Conservation (phyloP, 2,113 vertebrate species). For the Sinocyclocheilus maitianheensis region DNA sequence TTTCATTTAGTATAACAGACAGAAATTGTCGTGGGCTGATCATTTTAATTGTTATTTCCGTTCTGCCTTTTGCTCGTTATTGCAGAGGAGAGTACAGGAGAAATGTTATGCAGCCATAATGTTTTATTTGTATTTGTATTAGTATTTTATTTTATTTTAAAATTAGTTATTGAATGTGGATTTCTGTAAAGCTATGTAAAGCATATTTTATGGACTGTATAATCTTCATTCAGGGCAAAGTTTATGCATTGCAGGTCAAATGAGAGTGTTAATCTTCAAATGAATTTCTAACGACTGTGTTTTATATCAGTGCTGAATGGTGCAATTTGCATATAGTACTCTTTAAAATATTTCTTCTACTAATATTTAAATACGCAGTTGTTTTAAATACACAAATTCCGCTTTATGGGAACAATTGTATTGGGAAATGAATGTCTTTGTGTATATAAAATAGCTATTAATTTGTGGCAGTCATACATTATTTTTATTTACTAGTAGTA, state of each 20-base stretch:
- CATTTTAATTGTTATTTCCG: constrained; percentile 36
- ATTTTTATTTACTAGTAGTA: background rate
- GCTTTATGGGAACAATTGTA: background rate
- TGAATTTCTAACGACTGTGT: background rate
- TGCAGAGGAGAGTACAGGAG: too few species aligned
- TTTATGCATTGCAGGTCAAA: constrained; percentile 17
- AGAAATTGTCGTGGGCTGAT: constrained; percentile 22
- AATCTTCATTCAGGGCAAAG: constrained; percentile 46
- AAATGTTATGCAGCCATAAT: background rate
- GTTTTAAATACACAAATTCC: background rate
- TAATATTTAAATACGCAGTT: background rate
- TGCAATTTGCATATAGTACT: background rate
- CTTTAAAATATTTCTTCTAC: background rate
- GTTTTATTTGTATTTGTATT: background rate
- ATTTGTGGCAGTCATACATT: background rate
- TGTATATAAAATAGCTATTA: background rate
- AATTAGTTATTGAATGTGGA: background rate
- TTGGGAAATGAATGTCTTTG: background rate
- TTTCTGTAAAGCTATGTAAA: background rate
- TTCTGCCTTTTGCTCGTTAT: constrained; percentile 9
- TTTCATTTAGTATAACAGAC: constrained; percentile 53
- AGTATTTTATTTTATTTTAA: background rate
- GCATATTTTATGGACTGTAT: constrained; percentile 41
- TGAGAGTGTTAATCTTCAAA: background rate
- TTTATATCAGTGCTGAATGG: background rate